A percentile compares a stretch with the other conserved stretches of the same genome.
phyloP scores from a whole-genome alignment of 2,113 vertebrate genomes.

The Micromys minutus region DNA sequence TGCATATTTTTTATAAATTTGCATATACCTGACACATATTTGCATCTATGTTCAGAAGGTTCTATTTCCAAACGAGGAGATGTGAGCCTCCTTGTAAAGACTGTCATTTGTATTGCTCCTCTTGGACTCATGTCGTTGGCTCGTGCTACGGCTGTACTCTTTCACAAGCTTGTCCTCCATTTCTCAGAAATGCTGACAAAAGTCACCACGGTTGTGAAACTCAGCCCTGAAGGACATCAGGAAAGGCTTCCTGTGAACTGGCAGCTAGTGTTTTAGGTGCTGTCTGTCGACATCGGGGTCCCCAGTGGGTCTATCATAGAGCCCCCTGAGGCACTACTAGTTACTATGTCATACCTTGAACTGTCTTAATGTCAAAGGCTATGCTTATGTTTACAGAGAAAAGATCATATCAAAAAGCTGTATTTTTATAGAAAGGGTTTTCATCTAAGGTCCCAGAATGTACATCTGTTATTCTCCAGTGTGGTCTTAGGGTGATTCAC shows the following conservation, averaged over 20 bases:
- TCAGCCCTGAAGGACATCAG: background rate
- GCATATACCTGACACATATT: background rate
- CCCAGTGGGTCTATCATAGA: background rate
- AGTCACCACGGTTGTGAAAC: background rate
- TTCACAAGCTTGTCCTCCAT: background rate
- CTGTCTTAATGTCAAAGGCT: background rate
- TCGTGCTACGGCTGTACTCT: background rate
- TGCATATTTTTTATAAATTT: background rate
- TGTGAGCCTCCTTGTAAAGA: background rate
- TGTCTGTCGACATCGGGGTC: background rate
- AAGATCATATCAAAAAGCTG: background rate
- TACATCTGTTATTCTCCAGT: background rate
- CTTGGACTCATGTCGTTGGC: background rate
- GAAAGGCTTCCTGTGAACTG: background rate
- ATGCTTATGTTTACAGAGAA: background rate
- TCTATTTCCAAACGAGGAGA: constrained; percentile 4
- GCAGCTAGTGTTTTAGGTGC: background rate
- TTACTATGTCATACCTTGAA: background rate
- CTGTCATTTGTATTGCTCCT: background rate
- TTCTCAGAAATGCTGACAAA: constrained; percentile 57
- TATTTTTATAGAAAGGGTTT: background rate
- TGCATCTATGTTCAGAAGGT: background rate
- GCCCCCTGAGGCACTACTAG: background rate
- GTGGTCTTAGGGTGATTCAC: too few relatives aligned
- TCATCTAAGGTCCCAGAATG: background rate